Evolutionary conservation across 2,797 vertebrate genomes (phyloP).

Genomic region (Molothrus ater): DNA sequence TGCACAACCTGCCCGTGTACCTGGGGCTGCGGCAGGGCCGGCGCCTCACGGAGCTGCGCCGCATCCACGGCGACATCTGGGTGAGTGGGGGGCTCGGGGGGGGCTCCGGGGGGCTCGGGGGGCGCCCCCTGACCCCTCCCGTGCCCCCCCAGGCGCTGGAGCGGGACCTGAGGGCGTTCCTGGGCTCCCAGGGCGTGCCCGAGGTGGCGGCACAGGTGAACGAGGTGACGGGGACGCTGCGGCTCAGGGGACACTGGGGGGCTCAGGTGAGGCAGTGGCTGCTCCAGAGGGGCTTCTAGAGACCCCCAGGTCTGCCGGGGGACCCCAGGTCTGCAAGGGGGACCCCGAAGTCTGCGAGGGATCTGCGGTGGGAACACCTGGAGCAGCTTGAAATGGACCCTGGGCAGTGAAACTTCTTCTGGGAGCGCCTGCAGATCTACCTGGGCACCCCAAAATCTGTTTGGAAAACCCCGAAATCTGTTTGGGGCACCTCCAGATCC

Average conservation of each 20-base stretch:
- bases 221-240: not conserved
- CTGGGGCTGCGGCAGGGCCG: not conserved
- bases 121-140: not conserved
- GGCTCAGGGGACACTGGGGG: not conserved
- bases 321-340: not conserved
- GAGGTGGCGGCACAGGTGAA: not conserved
- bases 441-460: not conserved
- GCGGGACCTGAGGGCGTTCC: not conserved
- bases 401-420: rapidly evolving
- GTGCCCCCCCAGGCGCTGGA: not conserved
- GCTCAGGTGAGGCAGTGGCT: not conserved
- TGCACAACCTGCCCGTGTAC: not conserved
- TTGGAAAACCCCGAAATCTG: not conserved
- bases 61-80: not conserved
- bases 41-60: not conserved
- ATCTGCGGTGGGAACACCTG: not conserved
- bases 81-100: not conserved
- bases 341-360: not conserved
- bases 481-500: too few relatives aligned
- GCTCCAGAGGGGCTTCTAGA: not conserved
- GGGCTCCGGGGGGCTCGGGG: not conserved
- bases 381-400: not conserved
- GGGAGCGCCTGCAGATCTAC: too few relatives aligned
- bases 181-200: not conserved
- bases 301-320: not conserved